Evolutionary conservation across 2,113 vertebrate genomes (phyloP), one percentile per base, ranked within the genome.

Genomic region (Symphodus melops): DNA sequence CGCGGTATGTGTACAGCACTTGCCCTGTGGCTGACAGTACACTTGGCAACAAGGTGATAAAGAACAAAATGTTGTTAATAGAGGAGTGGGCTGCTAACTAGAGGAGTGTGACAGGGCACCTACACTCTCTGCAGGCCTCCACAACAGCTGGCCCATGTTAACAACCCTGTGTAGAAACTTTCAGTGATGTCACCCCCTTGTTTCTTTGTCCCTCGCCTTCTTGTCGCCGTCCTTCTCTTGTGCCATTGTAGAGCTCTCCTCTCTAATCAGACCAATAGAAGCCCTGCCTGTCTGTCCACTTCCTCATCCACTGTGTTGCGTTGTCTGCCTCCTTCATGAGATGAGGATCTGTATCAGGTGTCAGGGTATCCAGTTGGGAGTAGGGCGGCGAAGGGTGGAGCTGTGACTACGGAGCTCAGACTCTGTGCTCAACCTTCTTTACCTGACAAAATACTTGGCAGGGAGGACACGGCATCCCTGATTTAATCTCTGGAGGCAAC

Each of bases 51-150:
- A 75, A 44, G 52, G 66, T 33, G 65, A 83, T 82, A 88, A 89
- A 89, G 70, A 78, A 79, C 9, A 57, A 79, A 82, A 79, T 76
- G 83, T 11, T 84, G 90, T 83, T 86, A 86, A 92, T 57, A 70
- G 73, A 17, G 53, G 52, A 63, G 54, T 1, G 41, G 46, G 63
- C 37, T 37, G 75, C 85, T 90, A 90, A 89, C 57, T 75, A 66
- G 65, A n/a, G 37, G 67, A 76, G 58, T 56, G 64, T 86, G 83
- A 91, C 82, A 78, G 49, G 39, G 8, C 60, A 56, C 11, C 71
- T 68, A 25, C 25, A 25, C 25, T 25, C 25, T 25, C 25, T 25
- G 25, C 25, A 4, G 25, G 25, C 25, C 28, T 33, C 28, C 28
- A 14, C 42, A 79, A 62, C 79, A 82, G 70, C 73, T 67, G 73